Evolutionary conservation across 2,113 vertebrate species (phyloP).

Genomic region (Onychostoma macrolepis): DNA sequence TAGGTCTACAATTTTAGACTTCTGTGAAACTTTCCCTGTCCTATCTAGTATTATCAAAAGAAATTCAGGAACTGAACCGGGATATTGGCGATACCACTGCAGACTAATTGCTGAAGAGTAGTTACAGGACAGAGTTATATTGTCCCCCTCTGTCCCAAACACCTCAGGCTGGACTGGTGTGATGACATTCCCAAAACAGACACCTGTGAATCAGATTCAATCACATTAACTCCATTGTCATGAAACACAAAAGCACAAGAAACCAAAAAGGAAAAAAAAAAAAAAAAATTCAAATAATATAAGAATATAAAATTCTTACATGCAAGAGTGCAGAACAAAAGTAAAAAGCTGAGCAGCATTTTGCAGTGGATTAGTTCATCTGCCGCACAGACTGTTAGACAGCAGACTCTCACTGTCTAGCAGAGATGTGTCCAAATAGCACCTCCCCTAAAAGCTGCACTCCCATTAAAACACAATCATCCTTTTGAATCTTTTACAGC

Average conservation of each 20-base stretch:
- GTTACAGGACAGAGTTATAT: slow-evolving; percentile 2
- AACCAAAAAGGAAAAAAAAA: not conserved
- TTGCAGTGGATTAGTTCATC: not conserved
- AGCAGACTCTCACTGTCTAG: no score
- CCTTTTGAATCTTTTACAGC: not conserved
- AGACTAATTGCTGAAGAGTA: not conserved
- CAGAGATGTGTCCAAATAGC: no score
- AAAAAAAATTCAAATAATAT: not conserved
- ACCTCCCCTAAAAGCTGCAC: no score
- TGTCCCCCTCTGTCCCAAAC: not conserved
- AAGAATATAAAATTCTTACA: not conserved
- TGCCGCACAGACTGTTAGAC: not conserved
- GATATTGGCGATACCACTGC: slow-evolving; percentile 9
- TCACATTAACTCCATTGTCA: not conserved
- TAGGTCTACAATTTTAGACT: not conserved
- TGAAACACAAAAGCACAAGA: not conserved
- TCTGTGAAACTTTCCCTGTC: not conserved
- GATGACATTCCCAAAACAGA: slow-evolving; percentile 25
- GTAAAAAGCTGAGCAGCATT: not conserved
- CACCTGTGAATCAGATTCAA: not conserved
- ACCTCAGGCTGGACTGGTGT: not conserved
- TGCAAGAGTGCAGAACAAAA: not conserved
- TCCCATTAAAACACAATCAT: not conserved
- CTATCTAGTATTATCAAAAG: not conserved
- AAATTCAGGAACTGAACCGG: slow-evolving; percentile 12